These are phyloP conservation scores for Anoplolepis gracilipes DNA, from an alignment of 1,140 invertebrate species.

Conservation along the genomic window DNA sequence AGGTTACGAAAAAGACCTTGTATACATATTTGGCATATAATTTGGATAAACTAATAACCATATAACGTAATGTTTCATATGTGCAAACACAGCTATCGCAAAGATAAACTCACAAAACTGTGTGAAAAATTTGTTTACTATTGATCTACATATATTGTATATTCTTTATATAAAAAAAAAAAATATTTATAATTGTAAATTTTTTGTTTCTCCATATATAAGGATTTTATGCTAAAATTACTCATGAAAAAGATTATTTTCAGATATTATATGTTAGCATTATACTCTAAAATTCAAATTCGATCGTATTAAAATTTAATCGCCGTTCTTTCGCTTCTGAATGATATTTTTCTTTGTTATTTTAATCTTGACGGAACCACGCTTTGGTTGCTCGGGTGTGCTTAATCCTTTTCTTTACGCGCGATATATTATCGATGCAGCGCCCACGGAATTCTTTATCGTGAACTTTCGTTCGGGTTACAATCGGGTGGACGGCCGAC, in stretches of 20 bases:
- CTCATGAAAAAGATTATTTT: neutral
- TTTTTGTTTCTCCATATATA: neutral
- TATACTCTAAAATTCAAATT: conserved; percentile 29
- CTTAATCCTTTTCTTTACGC: conserved; percentile 74
- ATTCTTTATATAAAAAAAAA: neutral
- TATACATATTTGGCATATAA: neutral
- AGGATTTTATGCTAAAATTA: conserved; percentile 15
- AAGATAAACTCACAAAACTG: neutral
- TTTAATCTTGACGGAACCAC: conserved; percentile 65
- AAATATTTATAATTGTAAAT: neutral
- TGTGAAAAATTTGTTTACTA: neutral
- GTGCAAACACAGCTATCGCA: too few relatives aligned
- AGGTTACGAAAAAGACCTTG: neutral
- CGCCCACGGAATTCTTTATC: conserved; percentile 70
- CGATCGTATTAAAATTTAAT: conserved; percentile 35
- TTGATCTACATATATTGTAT: neutral
- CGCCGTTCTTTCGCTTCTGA: neutral
- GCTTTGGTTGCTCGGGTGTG: conserved; percentile 29
- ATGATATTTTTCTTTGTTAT: conserved; percentile 53
- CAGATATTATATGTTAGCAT: neutral
- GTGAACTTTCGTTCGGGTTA: conserved; percentile 33
- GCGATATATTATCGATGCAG: conserved; percentile 69
- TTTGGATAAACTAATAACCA: neutral
- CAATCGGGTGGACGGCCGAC: neutral
- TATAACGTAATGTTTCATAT: neutral